A percentile compares a stretch with the other conserved stretches of the same genome.
phyloP scores from a whole-genome alignment of 2,888 invertebrate species.

The Drosophila demipolita region DNA sequence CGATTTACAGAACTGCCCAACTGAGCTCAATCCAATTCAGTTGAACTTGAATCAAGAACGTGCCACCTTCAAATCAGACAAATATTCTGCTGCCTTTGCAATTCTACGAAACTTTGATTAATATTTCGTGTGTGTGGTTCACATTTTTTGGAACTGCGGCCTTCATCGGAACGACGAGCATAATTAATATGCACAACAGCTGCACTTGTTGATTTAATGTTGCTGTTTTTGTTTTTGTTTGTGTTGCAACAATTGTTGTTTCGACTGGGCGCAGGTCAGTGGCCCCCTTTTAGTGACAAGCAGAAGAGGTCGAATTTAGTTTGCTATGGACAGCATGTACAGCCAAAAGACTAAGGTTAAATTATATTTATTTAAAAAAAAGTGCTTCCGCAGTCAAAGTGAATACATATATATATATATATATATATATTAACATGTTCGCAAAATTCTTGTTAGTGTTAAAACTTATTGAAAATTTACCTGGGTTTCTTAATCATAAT shows the following conservation, averaged over 20 bases:
- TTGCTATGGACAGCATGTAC: not conserved
- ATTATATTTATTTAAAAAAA: too few relatives aligned
- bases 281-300: conserved; percentile 12
- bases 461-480: not conserved
- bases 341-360: not conserved
- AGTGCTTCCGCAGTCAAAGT: not conserved
- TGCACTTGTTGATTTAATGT: conserved; percentile 21
- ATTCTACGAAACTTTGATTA: conserved; percentile 21
- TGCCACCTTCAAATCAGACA: conserved; percentile 31
- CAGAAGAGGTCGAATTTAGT: not conserved
- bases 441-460: not conserved
- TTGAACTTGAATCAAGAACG: conserved; percentile 54
- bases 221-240: conserved; percentile 15
- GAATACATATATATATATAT: too few relatives aligned
- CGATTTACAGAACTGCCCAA: not conserved
- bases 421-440: too few relatives aligned
- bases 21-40: not conserved
- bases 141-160: conserved; percentile 30
- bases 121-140: conserved; percentile 5
- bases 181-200: conserved; percentile 60
- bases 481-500: not conserved
- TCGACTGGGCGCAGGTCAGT: conserved; percentile 42
- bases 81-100: conserved; percentile 33
- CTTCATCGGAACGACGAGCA: conserved; percentile 32
- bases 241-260: conserved; percentile 17